These are phyloP conservation scores for Eudyptes chrysolophus DNA, from an alignment of 2,113 vertebrate species.

Conservation along the genomic window DNA sequence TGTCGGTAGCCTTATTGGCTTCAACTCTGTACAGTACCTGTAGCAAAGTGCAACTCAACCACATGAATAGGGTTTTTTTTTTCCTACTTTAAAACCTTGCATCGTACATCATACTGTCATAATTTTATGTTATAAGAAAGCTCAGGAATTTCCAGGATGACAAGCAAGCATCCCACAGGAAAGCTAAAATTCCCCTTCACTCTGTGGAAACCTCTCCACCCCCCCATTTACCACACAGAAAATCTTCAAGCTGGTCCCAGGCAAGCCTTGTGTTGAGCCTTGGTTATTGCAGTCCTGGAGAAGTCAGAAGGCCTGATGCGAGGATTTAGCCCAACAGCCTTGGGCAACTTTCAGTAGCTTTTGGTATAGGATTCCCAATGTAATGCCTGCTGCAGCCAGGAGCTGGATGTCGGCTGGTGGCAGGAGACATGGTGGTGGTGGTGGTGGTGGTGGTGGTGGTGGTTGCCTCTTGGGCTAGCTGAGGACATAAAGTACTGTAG, in stretches of 20 bases:
- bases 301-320: rapidly evolving
- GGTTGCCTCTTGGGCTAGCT: not conserved
- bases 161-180: not conserved
- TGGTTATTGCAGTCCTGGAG: not conserved
- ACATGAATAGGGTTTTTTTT: conserved; percentile 2
- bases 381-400: not conserved
- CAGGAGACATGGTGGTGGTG: not conserved
- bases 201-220: not conserved
- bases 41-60: conserved; percentile 20
- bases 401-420: rapidly evolving
- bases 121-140: not conserved
- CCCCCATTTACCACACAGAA: not conserved
- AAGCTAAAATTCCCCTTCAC: not conserved
- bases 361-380: not conserved
- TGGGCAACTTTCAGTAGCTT: not conserved
- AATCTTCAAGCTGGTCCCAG: not conserved
- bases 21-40: conserved; percentile 50
- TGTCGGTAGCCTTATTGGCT: conserved; percentile 9
- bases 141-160: conserved; percentile 40
- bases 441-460: not conserved
- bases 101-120: not conserved
- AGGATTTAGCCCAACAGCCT: not conserved
- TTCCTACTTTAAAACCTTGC: conserved; percentile 9
- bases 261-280: not conserved
- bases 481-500: not conserved